These are phyloP conservation scores for Pachyramphus minor DNA, from an alignment of 2,113 vertebrate genomes.

Conservation along the genomic window DNA sequence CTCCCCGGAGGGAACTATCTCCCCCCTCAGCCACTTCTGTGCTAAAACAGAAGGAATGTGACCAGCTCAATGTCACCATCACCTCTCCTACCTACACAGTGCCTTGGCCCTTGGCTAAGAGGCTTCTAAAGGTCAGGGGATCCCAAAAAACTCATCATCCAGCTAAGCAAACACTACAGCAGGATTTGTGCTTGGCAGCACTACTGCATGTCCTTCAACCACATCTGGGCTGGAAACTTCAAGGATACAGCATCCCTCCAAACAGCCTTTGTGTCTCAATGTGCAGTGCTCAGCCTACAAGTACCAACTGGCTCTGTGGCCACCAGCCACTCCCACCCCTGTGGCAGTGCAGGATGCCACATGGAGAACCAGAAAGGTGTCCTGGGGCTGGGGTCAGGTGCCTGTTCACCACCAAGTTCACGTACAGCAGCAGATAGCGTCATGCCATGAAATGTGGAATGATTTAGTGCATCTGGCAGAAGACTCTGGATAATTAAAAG, in stretches of 20 bases:
- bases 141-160: neutral
- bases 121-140: neutral
- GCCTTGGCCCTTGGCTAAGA: neutral
- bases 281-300: neutral
- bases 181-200: fast-evolving
- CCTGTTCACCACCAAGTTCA: neutral
- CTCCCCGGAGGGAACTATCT: neutral
- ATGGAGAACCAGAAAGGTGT: neutral
- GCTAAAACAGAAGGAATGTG: neutral
- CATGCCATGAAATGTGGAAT: neutral
- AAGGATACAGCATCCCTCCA: neutral
- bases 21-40: neutral
- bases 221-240: neutral
- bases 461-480: neutral
- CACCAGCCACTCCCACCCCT: neutral
- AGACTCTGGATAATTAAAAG: slow-evolving; percentile 40
- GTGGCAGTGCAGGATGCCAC: neutral
- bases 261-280: neutral
- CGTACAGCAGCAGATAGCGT: neutral
- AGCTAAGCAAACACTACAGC: neutral
- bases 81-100: neutral
- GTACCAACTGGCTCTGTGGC: neutral
- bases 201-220: neutral
- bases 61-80: neutral
- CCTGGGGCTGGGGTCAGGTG: neutral